Evolutionary conservation across 2,797 vertebrate species (phyloP).

Genomic region (Gallinago solitaria): DNA sequence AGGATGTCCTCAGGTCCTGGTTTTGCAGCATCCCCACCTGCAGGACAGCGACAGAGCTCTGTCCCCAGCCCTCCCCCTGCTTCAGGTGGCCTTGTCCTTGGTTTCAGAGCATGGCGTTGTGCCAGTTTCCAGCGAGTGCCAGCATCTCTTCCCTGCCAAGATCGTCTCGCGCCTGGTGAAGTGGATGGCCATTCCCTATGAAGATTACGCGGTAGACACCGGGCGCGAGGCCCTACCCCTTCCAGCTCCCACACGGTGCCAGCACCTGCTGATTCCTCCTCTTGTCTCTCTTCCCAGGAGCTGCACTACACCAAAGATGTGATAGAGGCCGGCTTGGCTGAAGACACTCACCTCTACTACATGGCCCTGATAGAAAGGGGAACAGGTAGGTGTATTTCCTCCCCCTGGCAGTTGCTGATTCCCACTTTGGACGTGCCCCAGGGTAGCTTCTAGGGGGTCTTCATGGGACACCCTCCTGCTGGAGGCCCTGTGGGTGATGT

Average conservation of each 20-base stretch:
- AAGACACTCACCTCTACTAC: conserved; percentile 92
- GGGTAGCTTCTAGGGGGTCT: not conserved
- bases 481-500: not conserved
- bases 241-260: fast-evolving
- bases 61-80: not conserved
- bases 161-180: conserved; percentile 89
- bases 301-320: conserved; percentile 88
- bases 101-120: conserved; percentile 91
- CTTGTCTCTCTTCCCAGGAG: conserved; percentile 66
- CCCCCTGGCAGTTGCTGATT: not conserved
- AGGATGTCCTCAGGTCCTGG: fast-evolving
- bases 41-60: not conserved
- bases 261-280: not conserved
- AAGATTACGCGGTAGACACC: conserved; percentile 87
- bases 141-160: conserved; percentile 93
- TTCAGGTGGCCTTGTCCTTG: not conserved
- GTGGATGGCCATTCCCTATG: conserved; percentile 86
- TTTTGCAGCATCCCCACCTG: fast-evolving
- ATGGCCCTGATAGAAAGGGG: conserved; percentile 92
- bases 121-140: conserved; percentile 91
- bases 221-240: fast-evolving
- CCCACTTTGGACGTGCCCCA: fast-evolving
- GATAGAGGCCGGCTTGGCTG: conserved; percentile 86
- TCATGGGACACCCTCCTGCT: fast-evolving
- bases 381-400: conserved; percentile 79